These are phyloP conservation scores for Emydura subglobosa DNA, from an alignment of 2,113 vertebrate genomes.

Conservation along the genomic window DNA sequence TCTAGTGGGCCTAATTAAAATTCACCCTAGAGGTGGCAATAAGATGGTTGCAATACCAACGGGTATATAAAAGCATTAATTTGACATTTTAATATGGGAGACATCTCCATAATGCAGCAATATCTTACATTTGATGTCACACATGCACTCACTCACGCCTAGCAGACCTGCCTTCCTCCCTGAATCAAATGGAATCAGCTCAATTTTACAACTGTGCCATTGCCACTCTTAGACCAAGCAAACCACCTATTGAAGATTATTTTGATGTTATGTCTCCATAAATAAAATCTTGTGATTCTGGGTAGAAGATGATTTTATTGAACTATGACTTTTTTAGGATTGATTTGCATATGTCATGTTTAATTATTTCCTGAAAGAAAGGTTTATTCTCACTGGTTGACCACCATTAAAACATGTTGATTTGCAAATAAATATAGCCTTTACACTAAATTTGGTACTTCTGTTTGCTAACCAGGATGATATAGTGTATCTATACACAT, in stretches of 20 bases:
- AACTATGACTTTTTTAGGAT: not conserved
- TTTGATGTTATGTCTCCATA: not conserved
- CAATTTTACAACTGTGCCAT: not conserved
- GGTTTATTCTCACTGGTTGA: no score
- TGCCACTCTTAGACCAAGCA: not conserved
- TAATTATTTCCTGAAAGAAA: no score
- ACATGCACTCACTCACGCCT: not conserved
- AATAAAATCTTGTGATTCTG: not conserved
- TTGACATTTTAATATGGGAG: not conserved
- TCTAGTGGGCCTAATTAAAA: not conserved
- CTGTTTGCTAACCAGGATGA: no score
- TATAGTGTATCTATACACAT: no score
- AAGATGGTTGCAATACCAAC: not conserved
- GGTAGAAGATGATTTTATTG: not conserved
- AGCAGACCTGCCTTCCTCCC: fast-evolving
- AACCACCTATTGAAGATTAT: not conserved
- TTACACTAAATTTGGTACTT: no score
- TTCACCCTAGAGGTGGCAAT: not conserved
- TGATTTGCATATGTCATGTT: not conserved
- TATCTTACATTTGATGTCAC: not conserved
- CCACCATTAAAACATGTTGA: no score
- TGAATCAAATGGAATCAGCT: not conserved
- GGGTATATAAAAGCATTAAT: not conserved
- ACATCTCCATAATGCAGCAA: conserved; percentile 3
- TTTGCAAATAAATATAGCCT: no score